Evolutionary conservation across 2,888 invertebrate species (phyloP), one percentile per base, ranked within the genome.

Genomic region (Ecliptopera silaceata): DNA sequence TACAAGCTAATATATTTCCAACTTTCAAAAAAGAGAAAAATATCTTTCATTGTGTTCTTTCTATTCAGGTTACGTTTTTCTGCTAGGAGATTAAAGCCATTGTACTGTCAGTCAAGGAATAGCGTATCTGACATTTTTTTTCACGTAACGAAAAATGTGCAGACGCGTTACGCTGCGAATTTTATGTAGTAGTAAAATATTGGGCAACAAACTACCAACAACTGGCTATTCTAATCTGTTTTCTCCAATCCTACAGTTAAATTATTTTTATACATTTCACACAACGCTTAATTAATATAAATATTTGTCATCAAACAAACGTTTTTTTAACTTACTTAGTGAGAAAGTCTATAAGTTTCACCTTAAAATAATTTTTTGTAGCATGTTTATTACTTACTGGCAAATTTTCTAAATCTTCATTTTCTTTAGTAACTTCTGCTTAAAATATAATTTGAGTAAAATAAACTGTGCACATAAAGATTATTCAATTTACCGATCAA

Each of bases 31-130:
- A 55, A 52, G 46, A 54, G 47, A 59, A 56, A 62, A 63, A 63
- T 54, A 42, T 53, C 54, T 48, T 55, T 59, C 56, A 63, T 61
- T 63, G 63, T 63, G 63, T 68, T 64, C 70, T 70, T 75, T 75
- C 71, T 71, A 71, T 72, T 76, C 71, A 66, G 71, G 73, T 77
- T 76, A 80, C 76, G 74, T 81, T 80, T 76, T 70, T 74, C 76
- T 69, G 71, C 75, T 77, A 75, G 80, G 78, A 86, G 83, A 88
- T 86, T 86, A 87, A 86, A 84, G 76, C 79, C 78, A 85, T 87
- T 88, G 84, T 86, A 78, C 80, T 77, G 86, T 83, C 84, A 85
- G 80, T 81, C 82, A 80, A 70, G 68, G 84, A 81, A 79, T 88
- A 86, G 77, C 75, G 78, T 87, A 86, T 82, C 88, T 79, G 78